phyloP scores from a whole-genome alignment of 1,140 invertebrate species.

The Teleopsis dalmanni region DNA sequence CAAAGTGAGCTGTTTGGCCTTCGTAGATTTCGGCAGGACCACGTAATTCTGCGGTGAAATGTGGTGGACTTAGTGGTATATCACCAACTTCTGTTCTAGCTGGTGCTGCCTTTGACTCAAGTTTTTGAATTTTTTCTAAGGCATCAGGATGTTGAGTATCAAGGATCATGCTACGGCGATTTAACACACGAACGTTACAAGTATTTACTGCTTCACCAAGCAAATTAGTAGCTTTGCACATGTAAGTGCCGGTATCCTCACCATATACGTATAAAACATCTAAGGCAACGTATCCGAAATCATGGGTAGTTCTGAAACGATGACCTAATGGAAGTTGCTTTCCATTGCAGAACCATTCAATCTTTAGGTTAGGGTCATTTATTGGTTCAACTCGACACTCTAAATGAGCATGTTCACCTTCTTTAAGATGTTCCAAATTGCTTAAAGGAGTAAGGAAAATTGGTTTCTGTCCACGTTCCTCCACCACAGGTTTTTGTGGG shows the following conservation, averaged over 20 bases:
- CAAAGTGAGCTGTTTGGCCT: slow-evolving; percentile 82
- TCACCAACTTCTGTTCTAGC: slow-evolving; percentile 74
- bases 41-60: slow-evolving; percentile 72
- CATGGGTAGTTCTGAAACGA: slow-evolving; percentile 83
- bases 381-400: slow-evolving; percentile 93
- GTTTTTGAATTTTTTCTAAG: slow-evolving; percentile 80
- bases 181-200: slow-evolving; percentile 75
- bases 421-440: slow-evolving; percentile 77
- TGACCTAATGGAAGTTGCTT: slow-evolving; percentile 72
- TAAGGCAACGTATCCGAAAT: slow-evolving; percentile 92
- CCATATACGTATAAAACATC: slow-evolving; percentile 89
- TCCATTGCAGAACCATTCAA: slow-evolving; percentile 93
- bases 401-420: slow-evolving; percentile 87
- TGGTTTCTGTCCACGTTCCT: slow-evolving; percentile 70
- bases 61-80: slow-evolving; percentile 65
- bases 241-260: slow-evolving; percentile 91
- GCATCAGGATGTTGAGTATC: slow-evolving; percentile 91
- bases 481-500: slow-evolving; percentile 66
- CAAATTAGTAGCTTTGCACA: slow-evolving; percentile 86
- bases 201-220: slow-evolving; percentile 89
- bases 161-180: slow-evolving; percentile 73
- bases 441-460: slow-evolving; percentile 80
- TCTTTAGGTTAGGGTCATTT: slow-evolving; percentile 87
- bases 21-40: slow-evolving; percentile 78
- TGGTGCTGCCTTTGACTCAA: slow-evolving; percentile 75